These are phyloP conservation scores for Toxotes chatareus DNA, from an alignment of 2,113 vertebrate genomes.

Conservation along the genomic window DNA sequence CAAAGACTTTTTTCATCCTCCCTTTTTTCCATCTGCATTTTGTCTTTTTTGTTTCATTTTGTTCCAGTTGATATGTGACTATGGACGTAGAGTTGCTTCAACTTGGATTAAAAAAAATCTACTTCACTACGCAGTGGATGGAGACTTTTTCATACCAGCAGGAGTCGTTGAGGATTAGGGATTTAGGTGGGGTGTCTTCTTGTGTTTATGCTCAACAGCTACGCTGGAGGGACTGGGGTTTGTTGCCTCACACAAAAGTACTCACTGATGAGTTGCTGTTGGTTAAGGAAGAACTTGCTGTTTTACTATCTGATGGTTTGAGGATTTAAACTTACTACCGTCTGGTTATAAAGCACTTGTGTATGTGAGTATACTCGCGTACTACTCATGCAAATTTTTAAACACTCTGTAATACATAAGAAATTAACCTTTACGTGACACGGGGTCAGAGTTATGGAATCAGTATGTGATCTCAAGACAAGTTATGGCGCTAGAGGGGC, in stretches of 20 bases:
- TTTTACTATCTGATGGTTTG: slow-evolving; percentile 27
- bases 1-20: background rate
- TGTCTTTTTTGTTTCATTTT: background rate
- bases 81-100: background rate
- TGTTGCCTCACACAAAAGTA: background rate
- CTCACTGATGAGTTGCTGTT: slow-evolving; percentile 13
- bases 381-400: background rate
- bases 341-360: slow-evolving; percentile 24
- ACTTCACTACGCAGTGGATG: background rate
- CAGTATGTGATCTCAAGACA: slow-evolving; percentile 34
- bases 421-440: slow-evolving; percentile 28
- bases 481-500: slow-evolving; percentile 31
- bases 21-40: background rate
- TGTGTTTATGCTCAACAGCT: slow-evolving; percentile 8
- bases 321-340: slow-evolving; percentile 19
- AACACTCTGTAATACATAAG: slow-evolving; percentile 14
- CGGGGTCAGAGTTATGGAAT: slow-evolving; percentile 35
- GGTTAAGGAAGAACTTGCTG: slow-evolving; percentile 22
- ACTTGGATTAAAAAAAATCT: background rate
- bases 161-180: slow-evolving; percentile 4
- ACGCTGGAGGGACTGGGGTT: background rate
- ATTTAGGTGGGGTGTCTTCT: slow-evolving; percentile 1
- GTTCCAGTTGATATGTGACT: too few relatives aligned
- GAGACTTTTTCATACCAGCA: background rate
- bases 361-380: background rate